Percentiles rank a stretch among this genome's conserved stretches.
Conservation (phyloP, 1,140 invertebrate genomes). For the Heliothis subflexa region DNA sequence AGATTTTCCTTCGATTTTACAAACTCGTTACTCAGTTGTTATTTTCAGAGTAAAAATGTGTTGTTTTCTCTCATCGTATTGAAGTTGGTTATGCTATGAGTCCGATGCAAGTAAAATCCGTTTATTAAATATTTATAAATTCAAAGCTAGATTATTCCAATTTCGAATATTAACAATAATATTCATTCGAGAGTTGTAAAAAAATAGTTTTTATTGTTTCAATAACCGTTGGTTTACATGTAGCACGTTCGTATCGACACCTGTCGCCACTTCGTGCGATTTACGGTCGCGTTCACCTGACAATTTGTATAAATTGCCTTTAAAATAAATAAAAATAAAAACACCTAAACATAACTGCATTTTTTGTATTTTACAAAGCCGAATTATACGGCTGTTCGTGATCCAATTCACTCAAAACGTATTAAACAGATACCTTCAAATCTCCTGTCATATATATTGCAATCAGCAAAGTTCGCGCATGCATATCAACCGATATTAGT, state of each 20-base stretch:
- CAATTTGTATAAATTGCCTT: constrained; percentile 38
- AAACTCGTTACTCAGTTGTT: not conserved
- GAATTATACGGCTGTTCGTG: not conserved
- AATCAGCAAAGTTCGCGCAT: constrained; percentile 66
- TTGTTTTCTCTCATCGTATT: not conserved
- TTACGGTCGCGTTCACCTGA: constrained; percentile 42
- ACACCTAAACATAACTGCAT: constrained; percentile 10
- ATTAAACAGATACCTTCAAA: not conserved
- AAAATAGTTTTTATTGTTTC: constrained; percentile 6
- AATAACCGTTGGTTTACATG: not conserved
- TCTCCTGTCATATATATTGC: constrained; percentile 15
- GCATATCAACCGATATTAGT: constrained; percentile 75
- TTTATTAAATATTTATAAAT: constrained; percentile 2
- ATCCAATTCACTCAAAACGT: not conserved
- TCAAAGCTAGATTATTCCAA: not conserved
- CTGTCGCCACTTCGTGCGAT: constrained; percentile 24
- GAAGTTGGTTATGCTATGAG: not conserved
- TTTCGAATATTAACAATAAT: not conserved
- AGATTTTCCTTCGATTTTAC: not conserved
- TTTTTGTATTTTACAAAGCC: not conserved
- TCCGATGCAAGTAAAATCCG: not conserved
- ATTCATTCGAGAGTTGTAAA: not conserved
- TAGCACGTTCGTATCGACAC: constrained; percentile 16
- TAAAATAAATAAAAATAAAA: constrained; percentile 3
- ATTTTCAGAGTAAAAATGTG: not conserved